phyloP scores from a whole-genome alignment of 2,113 vertebrate genomes.

The Accipiter virgatus region DNA sequence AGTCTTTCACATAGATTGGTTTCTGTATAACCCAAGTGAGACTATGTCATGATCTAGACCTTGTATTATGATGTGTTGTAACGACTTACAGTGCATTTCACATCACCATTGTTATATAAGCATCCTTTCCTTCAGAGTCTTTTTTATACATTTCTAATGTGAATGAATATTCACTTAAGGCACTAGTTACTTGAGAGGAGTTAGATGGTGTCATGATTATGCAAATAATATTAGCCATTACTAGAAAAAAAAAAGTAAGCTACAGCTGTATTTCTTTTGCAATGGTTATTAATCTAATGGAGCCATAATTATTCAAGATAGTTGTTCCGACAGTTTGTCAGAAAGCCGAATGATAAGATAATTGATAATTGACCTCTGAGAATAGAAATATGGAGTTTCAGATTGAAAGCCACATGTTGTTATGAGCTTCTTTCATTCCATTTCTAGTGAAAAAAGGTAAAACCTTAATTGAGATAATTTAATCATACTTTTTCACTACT shows the following conservation, averaged over 20 bases:
- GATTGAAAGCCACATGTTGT: not conserved
- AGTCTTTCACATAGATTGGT: not conserved
- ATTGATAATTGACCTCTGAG: not conserved
- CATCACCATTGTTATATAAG: not conserved
- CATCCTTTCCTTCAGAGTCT: not conserved
- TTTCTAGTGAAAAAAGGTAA: not conserved
- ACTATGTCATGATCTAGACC: not conserved
- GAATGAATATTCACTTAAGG: not conserved
- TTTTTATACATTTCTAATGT: not conserved
- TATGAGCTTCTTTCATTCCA: not conserved
- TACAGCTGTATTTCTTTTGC: not conserved
- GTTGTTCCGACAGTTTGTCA: not conserved
- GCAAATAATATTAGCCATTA: not conserved
- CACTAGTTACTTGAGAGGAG: not conserved
- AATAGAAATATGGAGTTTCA: not conserved
- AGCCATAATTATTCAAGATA: not conserved
- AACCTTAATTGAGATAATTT: not conserved
- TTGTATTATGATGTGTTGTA: not conserved
- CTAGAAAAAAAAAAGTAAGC: not conserved
- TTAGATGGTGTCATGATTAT: not conserved
- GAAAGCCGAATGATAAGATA: not conserved
- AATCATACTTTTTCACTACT: not conserved
- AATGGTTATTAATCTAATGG: not conserved
- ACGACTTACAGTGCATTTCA: not conserved
- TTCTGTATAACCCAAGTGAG: not conserved